Evolutionary conservation across 2,113 vertebrate genomes (phyloP).

Genomic region (Catharus bicknelli): DNA sequence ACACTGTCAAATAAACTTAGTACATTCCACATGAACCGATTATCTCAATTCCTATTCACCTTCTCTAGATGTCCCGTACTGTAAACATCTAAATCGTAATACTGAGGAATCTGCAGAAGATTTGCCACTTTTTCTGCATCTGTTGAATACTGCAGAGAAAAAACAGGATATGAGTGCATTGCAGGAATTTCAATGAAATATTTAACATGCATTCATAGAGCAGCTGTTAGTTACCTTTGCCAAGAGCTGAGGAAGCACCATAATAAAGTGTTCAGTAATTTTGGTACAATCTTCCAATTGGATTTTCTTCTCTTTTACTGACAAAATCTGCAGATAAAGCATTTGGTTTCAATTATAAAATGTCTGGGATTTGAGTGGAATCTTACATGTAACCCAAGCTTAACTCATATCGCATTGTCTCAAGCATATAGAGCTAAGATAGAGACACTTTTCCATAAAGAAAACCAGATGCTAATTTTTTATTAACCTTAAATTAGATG

Average conservation of each 20-base stretch:
- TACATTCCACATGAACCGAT: background rate
- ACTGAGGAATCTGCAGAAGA: constrained; percentile 86
- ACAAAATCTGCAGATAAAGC: constrained; percentile 68
- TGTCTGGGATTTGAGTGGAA: background rate
- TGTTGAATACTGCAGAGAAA: constrained; percentile 79
- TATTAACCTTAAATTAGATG: background rate
- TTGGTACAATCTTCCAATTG: constrained; percentile 82
- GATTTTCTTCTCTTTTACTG: constrained; percentile 81
- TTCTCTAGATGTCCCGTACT: constrained; percentile 62
- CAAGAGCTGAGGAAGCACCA: constrained; percentile 83
- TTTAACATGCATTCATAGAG: constrained; percentile 47
- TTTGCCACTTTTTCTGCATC: constrained; percentile 76
- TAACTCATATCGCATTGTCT: background rate
- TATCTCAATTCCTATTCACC: constrained; percentile 47
- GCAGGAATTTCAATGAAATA: constrained; percentile 56
- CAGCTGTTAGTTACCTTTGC: constrained; percentile 80
- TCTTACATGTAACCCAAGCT: background rate
- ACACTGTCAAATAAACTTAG: background rate
- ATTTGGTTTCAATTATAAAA: constrained; percentile 28
- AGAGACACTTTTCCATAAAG: background rate
- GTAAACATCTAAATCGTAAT: constrained; percentile 79
- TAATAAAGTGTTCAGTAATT: constrained; percentile 85
- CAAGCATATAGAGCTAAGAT: background rate
- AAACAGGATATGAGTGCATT: constrained; percentile 42
- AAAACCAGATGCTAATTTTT: background rate